Percentiles rank a stretch among this genome's conserved stretches.
Evolutionary conservation across 2,797 vertebrate genomes (phyloP).

Genomic region (Lepilemur ruficaudatus): DNA sequence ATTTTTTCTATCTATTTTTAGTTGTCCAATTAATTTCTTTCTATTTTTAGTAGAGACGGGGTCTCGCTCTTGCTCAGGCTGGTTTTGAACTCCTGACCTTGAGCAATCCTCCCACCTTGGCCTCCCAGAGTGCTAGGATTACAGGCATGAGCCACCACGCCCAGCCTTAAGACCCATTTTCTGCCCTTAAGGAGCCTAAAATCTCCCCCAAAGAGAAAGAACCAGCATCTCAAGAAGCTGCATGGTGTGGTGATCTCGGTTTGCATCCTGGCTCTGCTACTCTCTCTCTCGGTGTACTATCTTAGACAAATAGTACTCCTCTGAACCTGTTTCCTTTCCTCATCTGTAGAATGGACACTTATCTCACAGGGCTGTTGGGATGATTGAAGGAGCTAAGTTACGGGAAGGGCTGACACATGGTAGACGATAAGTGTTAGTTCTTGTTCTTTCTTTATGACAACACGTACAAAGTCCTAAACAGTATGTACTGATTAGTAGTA

Average conservation of each 20-base stretch:
- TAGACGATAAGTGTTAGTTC: background rate
- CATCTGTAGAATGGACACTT: background rate
- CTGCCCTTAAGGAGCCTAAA: background rate
- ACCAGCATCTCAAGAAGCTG: background rate
- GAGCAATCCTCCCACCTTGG: too few species aligned
- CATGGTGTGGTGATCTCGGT: background rate
- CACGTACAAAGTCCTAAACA: background rate
- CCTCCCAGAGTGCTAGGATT: too few species aligned
- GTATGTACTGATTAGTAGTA: background rate
- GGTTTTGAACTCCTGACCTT: too few species aligned
- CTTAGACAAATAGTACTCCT: background rate
- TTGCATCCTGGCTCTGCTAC: background rate
- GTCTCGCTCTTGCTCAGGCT: too few species aligned
- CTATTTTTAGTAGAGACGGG: too few species aligned
- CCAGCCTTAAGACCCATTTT: background rate
- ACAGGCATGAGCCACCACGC: too few species aligned
- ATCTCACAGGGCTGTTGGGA: background rate
- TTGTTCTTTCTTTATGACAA: background rate
- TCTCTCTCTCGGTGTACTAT: background rate
- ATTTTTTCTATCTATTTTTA: too few species aligned
- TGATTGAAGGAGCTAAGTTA: background rate
- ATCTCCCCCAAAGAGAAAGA: background rate
- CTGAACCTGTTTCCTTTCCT: background rate
- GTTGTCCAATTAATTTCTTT: too few species aligned
- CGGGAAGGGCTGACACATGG: background rate